Conservation (phyloP, 1,140 invertebrate genomes). For the Drosophila hydei region DNA sequence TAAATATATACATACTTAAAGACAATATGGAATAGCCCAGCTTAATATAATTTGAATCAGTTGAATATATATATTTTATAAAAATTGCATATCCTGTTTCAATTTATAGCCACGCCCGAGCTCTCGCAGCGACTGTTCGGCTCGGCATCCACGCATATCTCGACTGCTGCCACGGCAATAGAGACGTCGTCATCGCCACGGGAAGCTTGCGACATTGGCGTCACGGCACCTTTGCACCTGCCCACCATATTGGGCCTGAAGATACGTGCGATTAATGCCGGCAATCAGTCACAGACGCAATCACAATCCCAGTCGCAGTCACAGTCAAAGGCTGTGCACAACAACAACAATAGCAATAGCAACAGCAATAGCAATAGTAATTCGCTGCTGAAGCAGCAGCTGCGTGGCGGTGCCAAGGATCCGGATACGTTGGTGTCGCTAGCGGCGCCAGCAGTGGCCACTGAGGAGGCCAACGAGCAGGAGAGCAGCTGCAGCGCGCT, state of each 20-base stretch:
- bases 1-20: too few relatives aligned
- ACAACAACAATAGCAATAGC: slow-evolving; percentile 16
- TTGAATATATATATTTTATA: background rate
- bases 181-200: slow-evolving; percentile 1
- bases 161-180: slow-evolving; percentile 19
- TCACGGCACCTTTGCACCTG: slow-evolving; percentile 64
- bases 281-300: slow-evolving; percentile 12
- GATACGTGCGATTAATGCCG: slow-evolving; percentile 62
- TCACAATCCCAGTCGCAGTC: too few relatives aligned
- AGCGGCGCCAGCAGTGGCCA: slow-evolving; percentile 57
- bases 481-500: slow-evolving; percentile 54
- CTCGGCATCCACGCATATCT: slow-evolving; percentile 37
- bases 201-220: slow-evolving; percentile 10
- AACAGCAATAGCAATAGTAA: slow-evolving; percentile 68
- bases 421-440: slow-evolving; percentile 38
- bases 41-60: too few relatives aligned
- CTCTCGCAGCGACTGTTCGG: slow-evolving; percentile 77
- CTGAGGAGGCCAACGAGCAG: slow-evolving; percentile 41
- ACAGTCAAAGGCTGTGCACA: background rate
- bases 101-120: slow-evolving; percentile 60
- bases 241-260: slow-evolving; percentile 73
- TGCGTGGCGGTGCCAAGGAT: slow-evolving; percentile 82
- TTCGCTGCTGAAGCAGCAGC: slow-evolving; percentile 76
- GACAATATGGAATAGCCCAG: too few relatives aligned
- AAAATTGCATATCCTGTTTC: background rate